Evolutionary conservation across 2,113 vertebrate genomes (phyloP), one percentile per base, ranked within the genome.

Genomic region (Bambusicola thoracicus): DNA sequence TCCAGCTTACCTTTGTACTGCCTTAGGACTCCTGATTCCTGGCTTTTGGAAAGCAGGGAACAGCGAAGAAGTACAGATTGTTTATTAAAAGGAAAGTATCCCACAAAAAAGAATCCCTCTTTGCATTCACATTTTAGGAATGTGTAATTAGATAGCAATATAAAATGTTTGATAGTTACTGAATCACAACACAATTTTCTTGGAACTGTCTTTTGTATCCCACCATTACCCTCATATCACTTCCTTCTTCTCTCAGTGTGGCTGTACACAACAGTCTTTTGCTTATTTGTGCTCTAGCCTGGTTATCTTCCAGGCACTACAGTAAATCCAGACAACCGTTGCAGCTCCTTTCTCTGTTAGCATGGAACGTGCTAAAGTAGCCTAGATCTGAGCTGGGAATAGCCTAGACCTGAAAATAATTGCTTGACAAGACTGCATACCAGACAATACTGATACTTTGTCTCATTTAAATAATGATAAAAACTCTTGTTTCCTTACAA

Each of bases 291-390:
- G 22, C 38, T 84, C 38, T 93, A 70, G 15, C 14, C 8, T 74
- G 80, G 24, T 95, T 73, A 78, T 95, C 81, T 76, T 96, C 85
- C 81, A 87, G 82, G 61, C 29, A 34, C 63, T 69, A n/a, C 1
- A 88, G 72, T 76, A 95, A 96, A 89, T 44, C n/a, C 24, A 73
- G 22, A 36, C 36, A 90, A 7, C 41, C 91, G 78, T 74, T 94
- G 59, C 44, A 76, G 53, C 79, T 94, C 48, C 72, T 77, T 93
- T 95, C n/a, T 81, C 40, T 68, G 32, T 69, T 70, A 95, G 61
- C 38, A 68, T 76, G 91, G 90, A 93, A 92, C 91, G 93, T 95
- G 90, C 88, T 94, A 94, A 89, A 96, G 86, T 49, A 95, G 69
- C 75, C 46, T 92, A 75, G 83, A 95, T 61, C 75, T 91, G 72